These are phyloP conservation scores for Cephus sareptanus DNA, from an alignment of 2,888 invertebrate species.

Conservation along the genomic window DNA sequence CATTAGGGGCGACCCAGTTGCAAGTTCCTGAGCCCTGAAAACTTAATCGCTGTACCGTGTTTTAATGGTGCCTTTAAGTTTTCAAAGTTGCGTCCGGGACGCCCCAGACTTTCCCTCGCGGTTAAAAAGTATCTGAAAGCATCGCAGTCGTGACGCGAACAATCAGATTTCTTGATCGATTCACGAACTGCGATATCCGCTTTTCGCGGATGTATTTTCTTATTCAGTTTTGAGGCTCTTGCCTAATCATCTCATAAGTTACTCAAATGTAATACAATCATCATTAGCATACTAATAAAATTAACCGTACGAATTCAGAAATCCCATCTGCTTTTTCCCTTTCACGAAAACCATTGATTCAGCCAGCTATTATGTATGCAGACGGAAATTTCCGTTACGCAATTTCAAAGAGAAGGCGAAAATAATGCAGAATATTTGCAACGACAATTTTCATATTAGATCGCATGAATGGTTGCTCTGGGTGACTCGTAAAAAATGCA, in stretches of 20 bases:
- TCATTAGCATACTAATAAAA: constrained; percentile 58
- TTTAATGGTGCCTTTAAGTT: constrained; percentile 41
- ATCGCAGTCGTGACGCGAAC: constrained; percentile 44
- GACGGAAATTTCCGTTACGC: not conserved
- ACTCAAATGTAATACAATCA: constrained; percentile 57
- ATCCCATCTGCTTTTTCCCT: not conserved
- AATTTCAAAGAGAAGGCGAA: not conserved
- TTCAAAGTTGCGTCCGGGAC: constrained; percentile 43
- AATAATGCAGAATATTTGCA: not conserved
- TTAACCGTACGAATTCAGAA: constrained; percentile 10
- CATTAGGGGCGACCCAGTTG: constrained; percentile 34
- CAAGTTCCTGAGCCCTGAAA: constrained; percentile 32
- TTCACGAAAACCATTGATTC: not conserved
- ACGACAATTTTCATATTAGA: not conserved
- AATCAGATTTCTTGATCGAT: constrained; percentile 34
- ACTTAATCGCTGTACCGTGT: constrained; percentile 20
- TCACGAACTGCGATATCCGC: constrained; percentile 45
- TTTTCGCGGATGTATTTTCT: constrained; percentile 52
- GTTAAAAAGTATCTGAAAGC: constrained; percentile 46
- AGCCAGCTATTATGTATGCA: not conserved
- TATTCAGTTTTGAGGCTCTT: constrained; percentile 56
- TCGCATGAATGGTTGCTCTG: not conserved
- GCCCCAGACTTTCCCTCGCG: constrained; percentile 35
- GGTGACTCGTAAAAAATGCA: not conserved
- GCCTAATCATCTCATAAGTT: constrained; percentile 52